Evolutionary conservation across 2,888 invertebrate species (phyloP).

Genomic region (Cerastis rubricosa): DNA sequence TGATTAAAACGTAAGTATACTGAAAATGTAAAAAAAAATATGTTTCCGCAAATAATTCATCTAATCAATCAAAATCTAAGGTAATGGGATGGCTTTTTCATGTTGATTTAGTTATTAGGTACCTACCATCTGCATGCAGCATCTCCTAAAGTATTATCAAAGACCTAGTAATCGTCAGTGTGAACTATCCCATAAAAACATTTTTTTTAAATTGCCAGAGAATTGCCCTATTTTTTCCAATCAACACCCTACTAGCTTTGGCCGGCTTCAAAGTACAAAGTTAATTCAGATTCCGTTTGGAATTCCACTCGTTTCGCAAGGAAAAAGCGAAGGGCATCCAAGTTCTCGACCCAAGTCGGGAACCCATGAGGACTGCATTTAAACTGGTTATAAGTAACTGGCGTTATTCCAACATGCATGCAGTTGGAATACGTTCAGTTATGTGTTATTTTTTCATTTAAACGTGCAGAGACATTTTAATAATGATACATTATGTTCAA

Average conservation of each 20-base stretch:
- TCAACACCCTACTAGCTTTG: background rate
- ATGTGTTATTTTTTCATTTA: conserved; percentile 64
- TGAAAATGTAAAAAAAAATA: background rate
- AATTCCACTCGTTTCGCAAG: conserved; percentile 38
- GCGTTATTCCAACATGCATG: conserved; percentile 64
- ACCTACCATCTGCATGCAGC: background rate
- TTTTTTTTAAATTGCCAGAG: background rate
- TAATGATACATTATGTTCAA: conserved; percentile 60
- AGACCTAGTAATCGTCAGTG: background rate
- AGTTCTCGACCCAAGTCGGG: conserved; percentile 44
- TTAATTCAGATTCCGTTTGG: conserved; percentile 36
- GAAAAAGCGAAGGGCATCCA: conserved; percentile 42
- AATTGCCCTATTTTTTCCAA: conserved; percentile 10
- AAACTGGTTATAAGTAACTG: conserved; percentile 68
- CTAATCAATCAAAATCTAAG: too few relatives aligned
- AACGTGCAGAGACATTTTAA: conserved; percentile 65
- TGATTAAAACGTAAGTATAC: background rate
- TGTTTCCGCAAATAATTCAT: background rate
- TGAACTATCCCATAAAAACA: background rate
- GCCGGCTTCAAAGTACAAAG: conserved; percentile 6
- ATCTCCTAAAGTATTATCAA: background rate
- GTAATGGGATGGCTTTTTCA: too few relatives aligned
- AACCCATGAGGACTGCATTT: conserved; percentile 62
- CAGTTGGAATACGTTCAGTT: conserved; percentile 61
- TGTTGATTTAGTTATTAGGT: background rate